A percentile compares a stretch with the other conserved stretches of the same genome.
These are phyloP conservation scores for Lophius americanus DNA, from an alignment of 2,797 vertebrate genomes.

Conservation along the genomic window DNA sequence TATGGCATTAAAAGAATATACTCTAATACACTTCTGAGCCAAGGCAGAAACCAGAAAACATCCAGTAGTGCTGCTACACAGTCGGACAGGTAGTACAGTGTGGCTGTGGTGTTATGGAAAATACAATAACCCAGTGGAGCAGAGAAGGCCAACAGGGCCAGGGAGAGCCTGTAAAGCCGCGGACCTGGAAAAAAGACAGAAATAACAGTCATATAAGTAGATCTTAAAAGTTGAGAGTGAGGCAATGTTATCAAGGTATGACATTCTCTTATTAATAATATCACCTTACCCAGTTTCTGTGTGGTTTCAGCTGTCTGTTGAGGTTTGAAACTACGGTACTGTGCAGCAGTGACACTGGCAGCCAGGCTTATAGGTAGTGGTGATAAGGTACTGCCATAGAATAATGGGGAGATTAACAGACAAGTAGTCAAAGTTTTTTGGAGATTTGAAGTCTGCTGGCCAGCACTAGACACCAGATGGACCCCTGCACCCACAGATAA, in stretches of 20 bases:
- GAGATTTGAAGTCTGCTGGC: slow-evolving; percentile 86
- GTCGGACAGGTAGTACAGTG: slow-evolving; percentile 84
- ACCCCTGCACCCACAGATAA: slow-evolving; percentile 87
- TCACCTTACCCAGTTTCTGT: slow-evolving; percentile 71
- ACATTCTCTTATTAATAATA: slow-evolving; percentile 5
- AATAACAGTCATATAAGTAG: not conserved
- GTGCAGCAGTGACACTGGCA: slow-evolving; percentile 83
- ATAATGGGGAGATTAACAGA: slow-evolving; percentile 86
- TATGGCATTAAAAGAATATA: slow-evolving; percentile 86
- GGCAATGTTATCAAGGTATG: not conserved
- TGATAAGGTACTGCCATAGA: slow-evolving; percentile 86
- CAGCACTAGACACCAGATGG: slow-evolving; percentile 87
- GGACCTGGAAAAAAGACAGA: slow-evolving; percentile 62
- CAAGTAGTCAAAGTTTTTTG: slow-evolving; percentile 81
- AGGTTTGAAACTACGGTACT: slow-evolving; percentile 80
- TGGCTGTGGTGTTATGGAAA: slow-evolving; percentile 86
- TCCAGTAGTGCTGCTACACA: slow-evolving; percentile 83
- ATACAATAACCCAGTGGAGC: slow-evolving; percentile 84
- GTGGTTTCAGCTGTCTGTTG: slow-evolving; percentile 22
- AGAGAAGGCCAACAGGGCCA: slow-evolving; percentile 88
- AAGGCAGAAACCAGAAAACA: slow-evolving; percentile 86
- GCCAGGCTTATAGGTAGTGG: slow-evolving; percentile 88
- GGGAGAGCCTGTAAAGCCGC: slow-evolving; percentile 84
- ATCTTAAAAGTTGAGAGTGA: not conserved
- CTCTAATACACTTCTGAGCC: slow-evolving; percentile 81